phyloP scores from a whole-genome alignment of 2,113 vertebrate genomes.

The Campylomormyrus numenius region DNA sequence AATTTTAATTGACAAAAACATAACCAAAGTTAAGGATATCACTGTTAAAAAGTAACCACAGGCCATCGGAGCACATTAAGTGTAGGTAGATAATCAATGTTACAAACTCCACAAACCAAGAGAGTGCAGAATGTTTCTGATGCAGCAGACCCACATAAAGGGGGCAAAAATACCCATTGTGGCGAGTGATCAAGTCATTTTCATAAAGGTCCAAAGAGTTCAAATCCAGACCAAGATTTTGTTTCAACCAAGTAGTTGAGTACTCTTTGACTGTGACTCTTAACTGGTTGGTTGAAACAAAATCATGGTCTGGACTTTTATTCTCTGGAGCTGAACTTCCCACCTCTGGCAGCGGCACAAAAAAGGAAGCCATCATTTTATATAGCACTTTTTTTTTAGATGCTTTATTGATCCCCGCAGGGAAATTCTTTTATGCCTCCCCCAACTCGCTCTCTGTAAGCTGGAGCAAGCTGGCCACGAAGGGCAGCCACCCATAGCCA shows the following conservation, averaged over 20 bases:
- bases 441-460: too few relatives aligned
- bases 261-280: too few relatives aligned
- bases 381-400: too few relatives aligned
- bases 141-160: not conserved
- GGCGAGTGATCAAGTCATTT: not conserved
- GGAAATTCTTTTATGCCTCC: too few relatives aligned
- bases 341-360: not conserved
- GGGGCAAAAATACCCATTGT: not conserved
- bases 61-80: not conserved
- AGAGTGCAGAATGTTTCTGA: not conserved
- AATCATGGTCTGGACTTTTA: too few relatives aligned
- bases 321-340: too few relatives aligned
- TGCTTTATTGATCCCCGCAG: too few relatives aligned
- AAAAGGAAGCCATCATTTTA: not conserved
- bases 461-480: too few relatives aligned
- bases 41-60: not conserved
- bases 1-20: not conserved
- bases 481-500: too few relatives aligned
- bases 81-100: not conserved
- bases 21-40: not conserved
- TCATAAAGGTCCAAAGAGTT: not conserved
- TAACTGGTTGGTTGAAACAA: too few relatives aligned
- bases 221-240: too few relatives aligned
- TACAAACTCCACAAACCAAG: not conserved
- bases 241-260: too few relatives aligned